Base-by-base conservation (phyloP, 1,140 invertebrate genomes). In the Cotesia glomerata region DNA sequence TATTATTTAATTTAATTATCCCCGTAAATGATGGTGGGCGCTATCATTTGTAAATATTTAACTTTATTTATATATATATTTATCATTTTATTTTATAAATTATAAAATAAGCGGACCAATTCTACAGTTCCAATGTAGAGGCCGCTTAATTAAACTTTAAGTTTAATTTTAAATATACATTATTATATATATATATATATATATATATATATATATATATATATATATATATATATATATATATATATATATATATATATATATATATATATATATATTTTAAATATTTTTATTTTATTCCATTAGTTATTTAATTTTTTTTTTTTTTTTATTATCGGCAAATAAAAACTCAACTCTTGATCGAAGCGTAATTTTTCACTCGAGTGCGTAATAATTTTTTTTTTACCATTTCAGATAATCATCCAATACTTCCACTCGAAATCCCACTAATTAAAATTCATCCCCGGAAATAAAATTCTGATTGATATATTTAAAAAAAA, bases 61-160 rank as follows among this genome's bases (percentile, higher is more conserved):
- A 58, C 58, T 65, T 58, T 58, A 45, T 72, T 71, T 72, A 56
- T 56, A 49, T 61, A 36, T 51, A 52, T 14, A 63, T 71, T 71
- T 54, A 8, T 63, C 39, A 36, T 63, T 71, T 59, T 8, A 16
- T 11, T 1, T 54, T 11, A 35, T 56, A 2, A n/a, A 5, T 16
- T 14, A 16, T 54, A 54, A 54, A 54, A 54, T 14, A 54, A 54
- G 16, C 52, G 52, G 54, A 45, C 32, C 64, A 66, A 52, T 39
- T 66, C 75, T 76, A 74, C 69, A 76, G 69, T 77, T 81, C 74
- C 73, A 72, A 64, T 72, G 65, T 76, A 77, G 75, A 62, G 32
- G 54, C 54, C 14, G 14, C 32, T 14, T 9, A n/a, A n/a, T n/a
- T n/a, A n/a, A n/a, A n/a, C 26, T 59, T 32, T 13, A 39, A 63